Evolutionary conservation across 2,888 invertebrate species (phyloP).

Genomic region (Coenonympha glycerion): DNA sequence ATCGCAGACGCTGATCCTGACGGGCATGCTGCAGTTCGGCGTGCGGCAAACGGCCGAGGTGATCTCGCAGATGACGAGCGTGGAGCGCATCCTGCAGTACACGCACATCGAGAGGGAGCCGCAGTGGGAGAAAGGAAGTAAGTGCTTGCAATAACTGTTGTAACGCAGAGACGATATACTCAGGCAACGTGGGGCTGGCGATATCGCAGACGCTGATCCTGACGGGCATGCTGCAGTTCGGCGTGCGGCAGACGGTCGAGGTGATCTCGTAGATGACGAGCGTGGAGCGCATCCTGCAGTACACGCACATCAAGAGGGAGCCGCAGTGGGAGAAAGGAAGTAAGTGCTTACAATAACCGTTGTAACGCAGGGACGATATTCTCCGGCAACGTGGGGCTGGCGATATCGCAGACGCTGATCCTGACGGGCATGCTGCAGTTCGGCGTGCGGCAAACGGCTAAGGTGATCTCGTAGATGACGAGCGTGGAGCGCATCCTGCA

Average conservation of each 20-base stretch:
- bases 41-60: slow-evolving; percentile 82
- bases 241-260: slow-evolving; percentile 81
- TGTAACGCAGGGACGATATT: no score
- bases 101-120: slow-evolving; percentile 79
- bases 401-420: slow-evolving; percentile 81
- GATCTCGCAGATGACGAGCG: slow-evolving; percentile 82
- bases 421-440: slow-evolving; percentile 83
- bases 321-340: slow-evolving; percentile 69
- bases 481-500: slow-evolving; percentile 83
- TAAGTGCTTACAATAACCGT: no score
- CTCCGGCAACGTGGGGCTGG: slow-evolving; percentile 83
- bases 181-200: slow-evolving; percentile 82
- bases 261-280: slow-evolving; percentile 83
- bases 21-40: slow-evolving; percentile 83
- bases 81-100: slow-evolving; percentile 83
- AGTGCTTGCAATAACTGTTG: no score
- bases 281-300: slow-evolving; percentile 83
- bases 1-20: slow-evolving; percentile 81
- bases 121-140: slow-evolving; percentile 70
- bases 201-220: slow-evolving; percentile 81
- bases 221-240: slow-evolving; percentile 84
- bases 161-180: no score
- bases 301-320: slow-evolving; percentile 81
- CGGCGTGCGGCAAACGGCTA: slow-evolving; percentile 82
- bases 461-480: slow-evolving; percentile 82